Evolutionary conservation across 2,797 vertebrate species (phyloP), one percentile per base, ranked within the genome.

Genomic region (Pristis pectinata): DNA sequence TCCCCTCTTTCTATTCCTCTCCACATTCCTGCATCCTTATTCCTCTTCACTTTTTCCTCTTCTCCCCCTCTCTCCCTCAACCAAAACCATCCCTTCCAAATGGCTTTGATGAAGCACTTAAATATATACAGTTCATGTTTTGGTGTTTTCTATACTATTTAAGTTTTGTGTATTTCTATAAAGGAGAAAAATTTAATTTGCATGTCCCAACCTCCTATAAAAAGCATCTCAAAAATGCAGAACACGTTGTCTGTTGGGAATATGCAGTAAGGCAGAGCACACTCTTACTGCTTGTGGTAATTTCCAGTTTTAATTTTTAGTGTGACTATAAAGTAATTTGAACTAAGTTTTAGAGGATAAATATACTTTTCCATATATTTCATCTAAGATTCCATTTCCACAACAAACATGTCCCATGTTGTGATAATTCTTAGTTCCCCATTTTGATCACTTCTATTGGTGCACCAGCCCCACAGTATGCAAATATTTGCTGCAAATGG

Each of bases 101-200:
- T 67, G 87, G 92, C 92, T 94, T 94, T 94, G 64, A 93, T 44
- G 92, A 94, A 94, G 92, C 92, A 94, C 92, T 94, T 94, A 94
- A 94, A 56, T 94, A 76, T 94, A 44, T 74, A 53, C 11, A n/a
- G 5, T 76, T 74, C 72, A 74, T 72, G 70, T 74, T 53, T 94
- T 74, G 27, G 44, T 27, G 30, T 72, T 74, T 72, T 94, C 3
- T 53, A 15, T 53, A 9, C 70, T 53, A 56, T 49, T 56, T 87
- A 24, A 44, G 44, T 74, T 76, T 93, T 70, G 27, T 74, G 41
- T 74, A 76, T 76, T 76, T 94, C 44, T 94, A n/a, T 44, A 94
- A 49, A 94, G n/a, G n/a, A 94, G 41, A n/a, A 76, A 49, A 34
- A 72, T 41, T 24, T 76, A 27, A 94, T 74, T 27, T 94, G 92